Conservation (phyloP, 2,113 vertebrate species). For the Columba livia region DNA sequence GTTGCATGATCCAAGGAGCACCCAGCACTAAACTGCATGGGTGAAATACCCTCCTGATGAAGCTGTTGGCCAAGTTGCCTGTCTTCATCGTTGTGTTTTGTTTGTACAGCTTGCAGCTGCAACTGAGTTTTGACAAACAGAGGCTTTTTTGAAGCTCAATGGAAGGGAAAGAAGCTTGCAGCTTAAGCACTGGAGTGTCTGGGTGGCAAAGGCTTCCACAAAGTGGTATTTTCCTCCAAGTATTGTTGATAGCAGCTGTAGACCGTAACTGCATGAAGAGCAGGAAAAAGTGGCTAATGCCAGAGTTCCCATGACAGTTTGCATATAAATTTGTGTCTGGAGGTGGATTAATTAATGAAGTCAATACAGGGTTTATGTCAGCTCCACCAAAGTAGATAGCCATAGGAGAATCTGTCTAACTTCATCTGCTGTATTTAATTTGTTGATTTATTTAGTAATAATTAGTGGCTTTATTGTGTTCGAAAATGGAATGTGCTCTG, state of each 20-base stretch:
- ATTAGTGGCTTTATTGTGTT: constrained; percentile 12
- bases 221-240: neutral
- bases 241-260: neutral
- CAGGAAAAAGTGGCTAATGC: constrained; percentile 27
- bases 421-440: constrained; percentile 26
- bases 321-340: constrained; percentile 44
- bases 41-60: neutral
- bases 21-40: neutral
- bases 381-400: constrained; percentile 7
- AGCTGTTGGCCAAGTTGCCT: neutral
- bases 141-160: neutral
- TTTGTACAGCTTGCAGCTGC: neutral
- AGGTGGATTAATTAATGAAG: constrained; percentile 68
- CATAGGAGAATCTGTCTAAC: constrained; percentile 52
- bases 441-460: constrained; percentile 39
- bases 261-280: neutral
- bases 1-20: neutral
- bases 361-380: constrained; percentile 32
- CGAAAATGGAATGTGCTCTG: neutral
- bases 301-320: constrained; percentile 30
- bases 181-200: neutral
- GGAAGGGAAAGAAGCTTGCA: neutral
- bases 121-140: neutral
- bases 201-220: neutral
- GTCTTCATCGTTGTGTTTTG: neutral